Evolutionary conservation across 1,140 invertebrate genomes (phyloP), one percentile per base, ranked within the genome.

Genomic region (Fopius arisanus): DNA sequence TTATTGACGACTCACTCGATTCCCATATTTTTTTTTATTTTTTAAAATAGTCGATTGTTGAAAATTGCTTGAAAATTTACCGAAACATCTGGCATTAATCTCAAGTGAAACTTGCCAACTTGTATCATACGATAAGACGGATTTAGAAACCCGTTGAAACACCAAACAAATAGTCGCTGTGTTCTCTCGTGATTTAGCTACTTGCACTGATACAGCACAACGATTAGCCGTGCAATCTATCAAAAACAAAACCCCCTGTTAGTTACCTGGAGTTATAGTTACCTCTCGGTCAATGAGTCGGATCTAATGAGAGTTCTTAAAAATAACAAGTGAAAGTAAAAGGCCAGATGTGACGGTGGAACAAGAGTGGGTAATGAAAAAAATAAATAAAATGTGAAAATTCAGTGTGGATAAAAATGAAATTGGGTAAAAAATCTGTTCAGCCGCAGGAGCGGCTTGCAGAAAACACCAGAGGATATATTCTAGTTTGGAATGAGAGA

Each of bases 321-420:
- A 67, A 68, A 62, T 33, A 31, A 67, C 23, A n/a, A 48, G 71
- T 73, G 72, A 73, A 73, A 73, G 72, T 68, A 59, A 62, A 68
- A 68, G 72, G 29, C 43, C 21, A 48, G 28, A 29, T 59, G 54
- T 59, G 23, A 26, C 43, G 54, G 19, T 59, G 23, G 10, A 59
- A 26, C 54, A 19, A 59, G 19, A 51, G 33, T 10, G 19, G 1
- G n/a, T 16, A 51, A 51, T 16, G 19, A 51, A 51, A 51, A 51
- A 16, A 51, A 51, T 3, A 5, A 51, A n/a, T 12, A 43, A 51
- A 51, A 51, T 51, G 33, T 37, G 33, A 51, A 51, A 51, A 51
- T 51, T 51, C 14, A 51, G 43, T 51, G 43, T 51, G 23, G 54
- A 59, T 26, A 26, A 59, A 59, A 59, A 59, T 59, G 54, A 51